Conservation (phyloP, 2,797 vertebrate species). For the Tragelaphus eurycerus region DNA sequence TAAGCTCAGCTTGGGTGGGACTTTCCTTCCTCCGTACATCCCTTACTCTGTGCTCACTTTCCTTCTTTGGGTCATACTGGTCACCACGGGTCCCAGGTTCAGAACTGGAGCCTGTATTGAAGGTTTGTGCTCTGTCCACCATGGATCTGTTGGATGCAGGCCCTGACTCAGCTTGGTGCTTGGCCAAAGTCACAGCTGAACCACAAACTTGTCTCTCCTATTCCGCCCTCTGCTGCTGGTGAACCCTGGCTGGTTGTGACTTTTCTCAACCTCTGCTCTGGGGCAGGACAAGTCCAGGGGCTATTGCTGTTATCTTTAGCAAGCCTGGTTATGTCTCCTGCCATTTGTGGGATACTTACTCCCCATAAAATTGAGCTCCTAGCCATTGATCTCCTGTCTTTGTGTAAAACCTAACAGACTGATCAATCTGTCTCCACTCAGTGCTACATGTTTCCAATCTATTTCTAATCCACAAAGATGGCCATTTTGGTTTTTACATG, state of each 20-base stretch:
- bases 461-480: not conserved
- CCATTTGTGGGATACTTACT: not conserved
- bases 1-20: not conserved
- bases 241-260: not conserved
- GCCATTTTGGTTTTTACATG: not conserved
- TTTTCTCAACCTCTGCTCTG: not conserved
- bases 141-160: too few species aligned
- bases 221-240: not conserved
- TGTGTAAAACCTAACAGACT: not conserved
- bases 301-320: not conserved
- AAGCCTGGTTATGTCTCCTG: not conserved
- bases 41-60: not conserved
- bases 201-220: not conserved
- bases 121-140: not conserved
- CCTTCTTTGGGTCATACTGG: not conserved
- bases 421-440: not conserved
- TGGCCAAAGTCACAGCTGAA: not conserved
- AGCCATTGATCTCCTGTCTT: not conserved
- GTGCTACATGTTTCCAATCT: not conserved
- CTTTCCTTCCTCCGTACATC: not conserved
- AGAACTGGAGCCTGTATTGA: not conserved
- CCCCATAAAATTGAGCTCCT: not conserved
- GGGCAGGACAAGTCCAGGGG: not conserved
- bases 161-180: not conserved
- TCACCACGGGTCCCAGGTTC: not conserved